A percentile compares a stretch with the other conserved stretches of the same genome.
Evolutionary conservation across 2,797 vertebrate genomes (phyloP).

Genomic region (Aulostomus chinensis): DNA sequence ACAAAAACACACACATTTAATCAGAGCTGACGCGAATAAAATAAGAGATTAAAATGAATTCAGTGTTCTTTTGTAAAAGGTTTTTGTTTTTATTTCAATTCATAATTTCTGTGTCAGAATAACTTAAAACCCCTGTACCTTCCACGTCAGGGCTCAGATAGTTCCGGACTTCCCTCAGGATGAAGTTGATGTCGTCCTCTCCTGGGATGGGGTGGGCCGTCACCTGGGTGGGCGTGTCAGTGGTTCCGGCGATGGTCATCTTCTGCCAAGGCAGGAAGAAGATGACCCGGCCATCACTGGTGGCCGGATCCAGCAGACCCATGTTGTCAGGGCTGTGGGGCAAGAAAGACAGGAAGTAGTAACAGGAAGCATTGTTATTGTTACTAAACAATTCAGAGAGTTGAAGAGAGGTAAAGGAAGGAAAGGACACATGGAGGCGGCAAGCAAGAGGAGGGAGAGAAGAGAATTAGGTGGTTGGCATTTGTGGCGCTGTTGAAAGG

Average conservation of each 20-base stretch:
- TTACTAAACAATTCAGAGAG: too few species aligned
- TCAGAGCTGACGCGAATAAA: too few species aligned
- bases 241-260: conserved; percentile 97
- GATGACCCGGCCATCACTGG: conserved; percentile 96
- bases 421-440: background rate
- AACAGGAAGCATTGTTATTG: too few species aligned
- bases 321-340: conserved; percentile 91
- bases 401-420: conserved; percentile 1
- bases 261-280: conserved; percentile 99
- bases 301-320: conserved; percentile 96
- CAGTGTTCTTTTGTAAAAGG: too few species aligned
- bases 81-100: too few species aligned
- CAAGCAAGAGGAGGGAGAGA: conserved; percentile 1
- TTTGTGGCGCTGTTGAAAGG: conserved; percentile 65
- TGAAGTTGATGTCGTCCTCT: conserved; percentile 97
- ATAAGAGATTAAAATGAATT: too few species aligned
- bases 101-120: too few species aligned
- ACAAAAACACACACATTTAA: too few species aligned
- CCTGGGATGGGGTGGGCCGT: conserved; percentile 91
- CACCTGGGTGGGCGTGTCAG: conserved; percentile 89
- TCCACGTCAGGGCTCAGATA: conserved; percentile 94
- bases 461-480: conserved; percentile 67
- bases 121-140: conserved; percentile 84
- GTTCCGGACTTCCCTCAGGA: conserved; percentile 93
- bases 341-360: background rate